Conservation (phyloP, 2,888 invertebrate species). For the Resseliella maxima region DNA sequence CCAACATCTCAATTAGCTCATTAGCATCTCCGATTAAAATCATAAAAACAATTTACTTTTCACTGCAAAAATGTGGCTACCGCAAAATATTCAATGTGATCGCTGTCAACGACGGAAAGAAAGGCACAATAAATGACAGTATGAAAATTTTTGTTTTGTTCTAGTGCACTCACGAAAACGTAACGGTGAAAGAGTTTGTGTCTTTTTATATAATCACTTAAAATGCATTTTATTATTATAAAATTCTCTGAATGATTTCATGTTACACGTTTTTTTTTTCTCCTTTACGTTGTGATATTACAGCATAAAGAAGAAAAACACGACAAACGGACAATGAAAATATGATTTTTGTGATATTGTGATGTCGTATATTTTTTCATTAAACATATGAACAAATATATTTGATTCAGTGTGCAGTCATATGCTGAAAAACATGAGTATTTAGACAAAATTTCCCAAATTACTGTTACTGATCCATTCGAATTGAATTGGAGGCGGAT, state of each 20-base stretch:
- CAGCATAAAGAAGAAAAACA: neutral
- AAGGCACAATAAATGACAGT: neutral
- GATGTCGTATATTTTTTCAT: neutral
- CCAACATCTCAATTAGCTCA: neutral
- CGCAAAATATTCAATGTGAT: neutral
- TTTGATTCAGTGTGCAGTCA: slow-evolving; percentile 53
- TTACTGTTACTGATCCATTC: slow-evolving; percentile 25
- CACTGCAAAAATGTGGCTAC: neutral
- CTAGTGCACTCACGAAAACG: neutral
- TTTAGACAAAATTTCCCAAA: neutral
- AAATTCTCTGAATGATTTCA: slow-evolving; percentile 24
- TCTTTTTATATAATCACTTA: neutral
- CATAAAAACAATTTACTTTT: neutral
- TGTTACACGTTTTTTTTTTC: neutral
- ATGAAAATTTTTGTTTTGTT: neutral
- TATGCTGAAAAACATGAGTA: slow-evolving; percentile 6
- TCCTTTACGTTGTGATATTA: neutral
- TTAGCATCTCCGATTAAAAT: neutral
- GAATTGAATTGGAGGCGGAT: neutral
- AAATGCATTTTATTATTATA: slow-evolving; percentile 28
- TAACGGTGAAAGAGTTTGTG: slow-evolving; percentile 14
- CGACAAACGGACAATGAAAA: neutral
- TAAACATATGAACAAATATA: neutral
- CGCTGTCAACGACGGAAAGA: slow-evolving; percentile 4
- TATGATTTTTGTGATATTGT: neutral